Evolutionary conservation across 2,797 vertebrate species (phyloP).

Genomic region (Microcaecilia unicolor): DNA sequence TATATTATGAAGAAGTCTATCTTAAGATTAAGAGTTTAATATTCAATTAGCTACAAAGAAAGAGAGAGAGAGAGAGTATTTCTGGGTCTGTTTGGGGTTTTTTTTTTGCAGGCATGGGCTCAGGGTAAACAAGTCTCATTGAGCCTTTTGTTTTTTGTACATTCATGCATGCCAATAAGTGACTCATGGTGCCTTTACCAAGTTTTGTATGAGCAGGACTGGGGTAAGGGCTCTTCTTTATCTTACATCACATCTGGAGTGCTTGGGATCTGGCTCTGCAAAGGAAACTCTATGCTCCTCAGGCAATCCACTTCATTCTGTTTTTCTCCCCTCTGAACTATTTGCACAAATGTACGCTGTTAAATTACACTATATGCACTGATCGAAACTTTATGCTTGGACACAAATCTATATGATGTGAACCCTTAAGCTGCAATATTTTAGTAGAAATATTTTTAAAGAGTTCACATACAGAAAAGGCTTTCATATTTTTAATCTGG

Average conservation of each 20-base stretch:
- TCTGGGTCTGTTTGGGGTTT: slow-evolving; percentile 19
- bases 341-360: too few relatives aligned
- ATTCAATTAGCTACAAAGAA: too few relatives aligned
- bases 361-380: too few relatives aligned
- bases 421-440: too few relatives aligned
- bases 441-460: too few relatives aligned
- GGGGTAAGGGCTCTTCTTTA: slow-evolving; percentile 58
- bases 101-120: slow-evolving; percentile 26
- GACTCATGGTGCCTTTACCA: slow-evolving; percentile 70
- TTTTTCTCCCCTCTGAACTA: slow-evolving; percentile 14
- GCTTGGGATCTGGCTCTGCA: slow-evolving; percentile 38
- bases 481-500: too few relatives aligned
- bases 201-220: slow-evolving; percentile 75
- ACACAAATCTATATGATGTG: too few relatives aligned
- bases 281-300: slow-evolving; percentile 60
- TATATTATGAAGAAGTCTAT: too few relatives aligned
- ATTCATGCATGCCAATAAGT: slow-evolving; percentile 66
- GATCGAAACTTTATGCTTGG: too few relatives aligned
- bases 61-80: too few relatives aligned
- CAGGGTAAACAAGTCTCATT: slow-evolving; percentile 51
- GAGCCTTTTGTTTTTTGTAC: slow-evolving; percentile 62
- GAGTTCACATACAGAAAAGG: too few relatives aligned
- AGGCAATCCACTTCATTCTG: slow-evolving; percentile 33
- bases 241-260: slow-evolving; percentile 33
- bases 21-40: too few relatives aligned